Percentiles rank a stretch among this genome's conserved stretches.
These are phyloP conservation scores for Botrylloides violaceus DNA, from an alignment of 23 tunicate genomes.

Conservation along the genomic window DNA sequence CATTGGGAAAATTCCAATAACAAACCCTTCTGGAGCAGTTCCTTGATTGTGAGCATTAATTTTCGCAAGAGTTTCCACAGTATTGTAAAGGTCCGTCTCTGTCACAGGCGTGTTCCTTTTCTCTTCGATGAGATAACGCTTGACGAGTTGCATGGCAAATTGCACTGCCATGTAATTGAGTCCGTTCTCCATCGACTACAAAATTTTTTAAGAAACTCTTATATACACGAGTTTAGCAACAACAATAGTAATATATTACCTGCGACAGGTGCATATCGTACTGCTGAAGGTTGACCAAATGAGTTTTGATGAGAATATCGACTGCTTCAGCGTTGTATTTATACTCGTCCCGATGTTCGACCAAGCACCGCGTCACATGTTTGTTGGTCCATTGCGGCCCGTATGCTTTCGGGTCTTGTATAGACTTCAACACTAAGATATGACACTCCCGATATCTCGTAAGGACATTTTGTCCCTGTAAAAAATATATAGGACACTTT, in stretches of 20 bases:
- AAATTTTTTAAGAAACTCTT: too few relatives aligned
- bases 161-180: slow-evolving; percentile 72
- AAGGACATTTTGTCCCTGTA: slow-evolving; percentile 31
- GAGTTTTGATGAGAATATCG: slow-evolving; percentile 50
- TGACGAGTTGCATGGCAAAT: slow-evolving; percentile 73
- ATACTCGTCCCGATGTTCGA: slow-evolving; percentile 83
- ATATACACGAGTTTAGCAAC: too few relatives aligned
- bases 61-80: slow-evolving; percentile 56
- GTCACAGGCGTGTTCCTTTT: slow-evolving; percentile 52
- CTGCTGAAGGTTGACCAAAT: slow-evolving; percentile 69
- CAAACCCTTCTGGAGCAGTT: slow-evolving; percentile 80
- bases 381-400: slow-evolving; percentile 90
- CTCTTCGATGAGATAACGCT: slow-evolving; percentile 66
- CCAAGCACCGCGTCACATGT: slow-evolving; percentile 66
- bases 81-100: slow-evolving; percentile 69
- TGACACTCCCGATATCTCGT: slow-evolving; percentile 70
- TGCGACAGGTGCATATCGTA: slow-evolving; percentile 86
- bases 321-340: slow-evolving; percentile 75
- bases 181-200: slow-evolving; percentile 83
- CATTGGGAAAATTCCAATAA: too few relatives aligned
- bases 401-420: slow-evolving; percentile 74
- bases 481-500: not conserved
- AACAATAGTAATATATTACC: too few relatives aligned
- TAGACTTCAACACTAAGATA: slow-evolving; percentile 55
- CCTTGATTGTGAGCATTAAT: slow-evolving; percentile 56